These are phyloP conservation scores for Xiphias gladius DNA, from an alignment of 2,113 vertebrate species.

Conservation along the genomic window DNA sequence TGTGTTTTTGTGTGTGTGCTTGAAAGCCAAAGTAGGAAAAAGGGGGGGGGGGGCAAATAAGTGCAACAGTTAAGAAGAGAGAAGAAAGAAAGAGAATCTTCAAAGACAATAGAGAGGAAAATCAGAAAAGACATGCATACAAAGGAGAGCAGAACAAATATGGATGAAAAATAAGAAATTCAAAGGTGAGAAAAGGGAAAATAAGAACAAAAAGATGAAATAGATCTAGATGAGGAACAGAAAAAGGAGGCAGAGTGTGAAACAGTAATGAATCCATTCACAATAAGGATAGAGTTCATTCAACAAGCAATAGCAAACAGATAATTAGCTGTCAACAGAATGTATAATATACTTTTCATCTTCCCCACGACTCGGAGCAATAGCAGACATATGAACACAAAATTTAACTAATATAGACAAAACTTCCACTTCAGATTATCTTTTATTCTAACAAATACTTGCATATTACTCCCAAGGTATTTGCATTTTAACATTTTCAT, in stretches of 20 bases:
- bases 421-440: slow-evolving; percentile 37
- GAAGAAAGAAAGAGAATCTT: neutral
- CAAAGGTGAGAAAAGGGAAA: neutral
- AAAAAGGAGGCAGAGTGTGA: slow-evolving; percentile 9
- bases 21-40: no score
- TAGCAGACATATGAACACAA: slow-evolving; percentile 28
- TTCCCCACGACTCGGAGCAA: slow-evolving; percentile 2
- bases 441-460: neutral
- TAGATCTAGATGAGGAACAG: neutral
- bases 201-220: neutral
- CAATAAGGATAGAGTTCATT: slow-evolving; percentile 35
- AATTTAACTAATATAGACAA: slow-evolving; percentile 53
- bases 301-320: slow-evolving; percentile 56
- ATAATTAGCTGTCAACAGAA: slow-evolving; percentile 58
- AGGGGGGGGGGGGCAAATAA: no score
- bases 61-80: neutral
- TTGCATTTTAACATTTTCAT: neutral
- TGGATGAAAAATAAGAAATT: neutral
- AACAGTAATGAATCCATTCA: slow-evolving; percentile 22
- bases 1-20: neutral
- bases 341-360: slow-evolving; percentile 38
- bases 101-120: neutral
- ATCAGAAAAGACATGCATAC: neutral
- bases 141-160: neutral
- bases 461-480: neutral